These are phyloP conservation scores for Trisateles emortualis DNA, from an alignment of 2,888 invertebrate species.

Conservation along the genomic window DNA sequence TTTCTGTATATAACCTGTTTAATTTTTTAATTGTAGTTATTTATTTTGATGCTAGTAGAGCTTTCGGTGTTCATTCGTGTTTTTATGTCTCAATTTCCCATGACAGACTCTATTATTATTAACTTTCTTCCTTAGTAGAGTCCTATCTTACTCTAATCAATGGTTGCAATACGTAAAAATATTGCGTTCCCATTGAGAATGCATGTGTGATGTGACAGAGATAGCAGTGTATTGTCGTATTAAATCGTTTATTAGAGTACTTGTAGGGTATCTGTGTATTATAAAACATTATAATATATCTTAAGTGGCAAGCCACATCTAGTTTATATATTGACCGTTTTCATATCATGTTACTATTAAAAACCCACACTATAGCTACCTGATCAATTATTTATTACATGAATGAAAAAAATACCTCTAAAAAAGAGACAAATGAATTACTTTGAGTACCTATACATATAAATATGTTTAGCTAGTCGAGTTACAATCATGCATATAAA, in stretches of 20 bases:
- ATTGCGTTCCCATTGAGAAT: neutral
- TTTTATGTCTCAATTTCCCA: constrained; percentile 69
- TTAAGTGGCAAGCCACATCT: constrained; percentile 29
- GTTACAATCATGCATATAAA: constrained; percentile 39
- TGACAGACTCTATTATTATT: constrained; percentile 65
- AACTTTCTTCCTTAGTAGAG: constrained; percentile 44
- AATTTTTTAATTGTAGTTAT: constrained; percentile 76
- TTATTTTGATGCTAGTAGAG: constrained; percentile 78
- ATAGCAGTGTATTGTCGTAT: neutral
- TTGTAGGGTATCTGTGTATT: constrained; percentile 39
- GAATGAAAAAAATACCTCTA: constrained; percentile 19
- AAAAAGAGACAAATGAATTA: constrained; percentile 24
- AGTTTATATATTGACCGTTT: constrained; percentile 43
- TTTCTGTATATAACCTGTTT: constrained; percentile 73
- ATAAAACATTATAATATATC: constrained; percentile 20
- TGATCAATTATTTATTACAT: constrained; percentile 25
- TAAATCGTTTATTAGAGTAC: neutral
- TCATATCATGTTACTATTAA: constrained; percentile 51
- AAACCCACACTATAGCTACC: constrained; percentile 6
- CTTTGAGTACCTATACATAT: constrained; percentile 43
- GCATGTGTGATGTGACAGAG: too few relatives aligned
- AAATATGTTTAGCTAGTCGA: constrained; percentile 62
- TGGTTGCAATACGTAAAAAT: neutral
- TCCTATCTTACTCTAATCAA: neutral
- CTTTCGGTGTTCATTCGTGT: constrained; percentile 70